Conservation (phyloP, 2,888 invertebrate species). For the Apamea anceps region DNA sequence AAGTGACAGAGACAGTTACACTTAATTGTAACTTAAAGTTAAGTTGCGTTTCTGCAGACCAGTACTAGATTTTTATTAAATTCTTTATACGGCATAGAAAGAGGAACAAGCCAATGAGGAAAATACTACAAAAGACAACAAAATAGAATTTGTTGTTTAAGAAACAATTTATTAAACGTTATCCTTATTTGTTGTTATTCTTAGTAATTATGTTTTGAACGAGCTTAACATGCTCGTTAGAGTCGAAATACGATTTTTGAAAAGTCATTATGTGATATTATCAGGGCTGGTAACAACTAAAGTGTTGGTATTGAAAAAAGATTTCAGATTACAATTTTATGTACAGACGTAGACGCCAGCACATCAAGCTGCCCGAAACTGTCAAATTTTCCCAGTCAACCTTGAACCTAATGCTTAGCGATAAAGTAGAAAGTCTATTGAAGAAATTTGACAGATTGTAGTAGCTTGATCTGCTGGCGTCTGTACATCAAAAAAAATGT, state of each 20-base stretch:
- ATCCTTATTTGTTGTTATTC: slow-evolving; percentile 34
- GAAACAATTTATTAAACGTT: slow-evolving; percentile 17
- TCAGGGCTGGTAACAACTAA: not conserved
- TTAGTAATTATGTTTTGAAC: not conserved
- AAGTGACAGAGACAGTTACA: not conserved
- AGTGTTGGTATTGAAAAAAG: not conserved
- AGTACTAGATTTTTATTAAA: not conserved
- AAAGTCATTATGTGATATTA: not conserved
- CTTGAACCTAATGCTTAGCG: too few relatives aligned
- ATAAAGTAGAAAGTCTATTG: too few relatives aligned
- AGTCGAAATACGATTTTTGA: not conserved
- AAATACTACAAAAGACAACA: slow-evolving; percentile 24
- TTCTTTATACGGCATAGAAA: not conserved
- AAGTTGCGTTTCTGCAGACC: not conserved
- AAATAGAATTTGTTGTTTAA: slow-evolving; percentile 18
- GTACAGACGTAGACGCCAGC: not conserved
- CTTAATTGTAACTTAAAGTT: not conserved
- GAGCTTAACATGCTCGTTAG: not conserved
- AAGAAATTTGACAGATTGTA: too few relatives aligned
- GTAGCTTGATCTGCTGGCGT: too few relatives aligned
- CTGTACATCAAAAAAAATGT: not conserved
- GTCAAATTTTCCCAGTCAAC: too few relatives aligned
- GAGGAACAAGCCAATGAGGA: slow-evolving; percentile 29
- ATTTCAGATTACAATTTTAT: not conserved
- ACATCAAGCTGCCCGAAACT: too few relatives aligned